phyloP scores from a whole-genome alignment of 1,140 invertebrate genomes.

The Drepana arcuata region DNA sequence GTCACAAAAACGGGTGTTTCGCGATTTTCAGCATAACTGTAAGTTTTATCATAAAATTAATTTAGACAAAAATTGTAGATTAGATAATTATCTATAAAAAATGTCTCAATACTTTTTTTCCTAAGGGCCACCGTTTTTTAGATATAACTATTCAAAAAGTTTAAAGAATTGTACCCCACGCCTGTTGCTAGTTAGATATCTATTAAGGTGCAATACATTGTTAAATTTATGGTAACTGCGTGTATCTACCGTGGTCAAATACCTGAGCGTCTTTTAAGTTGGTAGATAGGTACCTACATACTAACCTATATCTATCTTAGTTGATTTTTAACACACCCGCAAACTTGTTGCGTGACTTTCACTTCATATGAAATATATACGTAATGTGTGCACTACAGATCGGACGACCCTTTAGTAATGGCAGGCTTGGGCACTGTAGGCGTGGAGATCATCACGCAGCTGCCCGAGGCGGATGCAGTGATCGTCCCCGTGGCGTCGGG shows the following conservation, averaged over 20 bases:
- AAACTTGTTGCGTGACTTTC: no score
- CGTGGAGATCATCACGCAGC: conserved; percentile 50
- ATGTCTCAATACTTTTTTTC: background rate
- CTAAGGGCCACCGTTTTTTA: background rate
- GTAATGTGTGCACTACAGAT: no score
- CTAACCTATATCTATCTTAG: no score
- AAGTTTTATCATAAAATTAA: conserved; percentile 2
- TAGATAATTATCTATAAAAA: conserved; percentile 1
- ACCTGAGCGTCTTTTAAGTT: no score
- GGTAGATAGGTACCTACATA: no score
- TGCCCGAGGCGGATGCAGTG: conserved; percentile 54
- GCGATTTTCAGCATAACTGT: background rate
- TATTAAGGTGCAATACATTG: conserved; percentile 26
- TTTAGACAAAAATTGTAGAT: conserved; percentile 2
- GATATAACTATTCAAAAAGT: conserved; percentile 3
- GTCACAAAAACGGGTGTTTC: no score
- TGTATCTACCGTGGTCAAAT: no score
- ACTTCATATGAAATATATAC: no score
- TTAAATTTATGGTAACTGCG: background rate
- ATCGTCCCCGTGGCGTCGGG: conserved; percentile 46
- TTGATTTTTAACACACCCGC: no score
- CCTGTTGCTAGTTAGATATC: no score
- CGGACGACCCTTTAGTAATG: conserved; percentile 45
- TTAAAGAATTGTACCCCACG: conserved; percentile 1
- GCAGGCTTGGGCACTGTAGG: conserved; percentile 52